Conservation (phyloP, 2,113 vertebrate species). For the Macrotis lagotis region DNA sequence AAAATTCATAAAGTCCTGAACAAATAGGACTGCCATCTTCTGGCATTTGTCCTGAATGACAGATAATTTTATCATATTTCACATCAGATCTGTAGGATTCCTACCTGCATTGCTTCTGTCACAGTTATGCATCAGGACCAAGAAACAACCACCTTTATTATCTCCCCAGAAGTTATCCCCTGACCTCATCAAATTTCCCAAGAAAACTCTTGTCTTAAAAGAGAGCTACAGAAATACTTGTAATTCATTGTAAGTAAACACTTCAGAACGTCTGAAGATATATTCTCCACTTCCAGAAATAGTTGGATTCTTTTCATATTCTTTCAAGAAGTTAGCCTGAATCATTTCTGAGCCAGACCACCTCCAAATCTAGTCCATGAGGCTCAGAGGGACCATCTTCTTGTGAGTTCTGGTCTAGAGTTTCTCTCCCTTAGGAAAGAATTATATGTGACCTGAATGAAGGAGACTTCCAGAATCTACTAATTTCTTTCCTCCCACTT, state of each 20-base stretch:
- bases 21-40: slow-evolving; percentile 75
- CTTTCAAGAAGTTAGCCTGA: slow-evolving; percentile 48
- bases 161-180: background rate
- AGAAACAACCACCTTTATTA: background rate
- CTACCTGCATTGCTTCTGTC: background rate
- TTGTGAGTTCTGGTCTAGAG: slow-evolving; percentile 1
- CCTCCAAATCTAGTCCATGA: background rate
- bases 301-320: slow-evolving; percentile 34
- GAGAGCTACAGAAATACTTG: slow-evolving; percentile 2
- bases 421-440: slow-evolving; percentile 39
- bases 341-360: slow-evolving; percentile 41
- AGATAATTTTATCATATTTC: slow-evolving; percentile 47
- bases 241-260: slow-evolving; percentile 39
- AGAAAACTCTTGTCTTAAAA: slow-evolving; percentile 35
- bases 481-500: slow-evolving; percentile 46
- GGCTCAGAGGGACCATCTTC: slow-evolving; percentile 23
- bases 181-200: slow-evolving; percentile 42
- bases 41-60: slow-evolving; percentile 65
- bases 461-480: slow-evolving; percentile 28
- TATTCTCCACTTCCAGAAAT: slow-evolving; percentile 14
- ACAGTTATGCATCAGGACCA: background rate
- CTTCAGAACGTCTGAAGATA: slow-evolving; percentile 43
- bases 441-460: slow-evolving; percentile 18
- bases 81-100: background rate
- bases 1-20: slow-evolving; percentile 72